Evolutionary conservation across 2,888 invertebrate species (phyloP), one percentile per base, ranked within the genome.

Genomic region (Caenorhabditis sp.): DNA sequence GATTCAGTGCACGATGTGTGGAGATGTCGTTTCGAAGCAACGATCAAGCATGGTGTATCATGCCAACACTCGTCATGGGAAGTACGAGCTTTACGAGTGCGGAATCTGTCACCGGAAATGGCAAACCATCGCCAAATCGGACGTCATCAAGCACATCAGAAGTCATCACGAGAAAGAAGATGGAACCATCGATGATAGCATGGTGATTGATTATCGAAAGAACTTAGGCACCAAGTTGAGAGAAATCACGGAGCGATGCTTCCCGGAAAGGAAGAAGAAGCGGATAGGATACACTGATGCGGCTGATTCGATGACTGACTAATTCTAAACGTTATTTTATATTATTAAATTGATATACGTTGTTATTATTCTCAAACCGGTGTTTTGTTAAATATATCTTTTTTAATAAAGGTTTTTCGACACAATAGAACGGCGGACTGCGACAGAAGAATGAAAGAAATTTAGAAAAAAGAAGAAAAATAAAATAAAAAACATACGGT

Each of bases 51-150:
- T 86, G 61, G 76, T 87, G 8, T 87, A 87, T 47, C 87, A 87
- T 26, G 85, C 86, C 5, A 87, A 87, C 31, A 87, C 87, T 0
- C 75, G 87, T 16, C 87, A 87, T 35, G 77, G 84, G 41, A 86
- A 86, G 56, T 82, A 80, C 26, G 77, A 84, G 12, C 80, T 87
- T 14, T 87, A 84, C 63, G 73, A 85, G 58, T 88, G 88, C 47
- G 69, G 75, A 35, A 68, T 68, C 14, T 88, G 88, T 69, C 59
- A 80, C 22, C 84, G 86, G 68, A 85, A 70, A n/a, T 88, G 87
- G 87, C 79, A 86, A 54, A 88, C 88, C 5, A 88, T 88, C 10
- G 88, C 88, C 6, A 85, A 85, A n/a, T 85, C 85, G 4, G 88
- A 88, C 47, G 86, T 88, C 14, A 47, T 86, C 31, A 88, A 87